Evolutionary conservation across 1,140 invertebrate species (phyloP).

Genomic region (Harpegnathos saltator): DNA sequence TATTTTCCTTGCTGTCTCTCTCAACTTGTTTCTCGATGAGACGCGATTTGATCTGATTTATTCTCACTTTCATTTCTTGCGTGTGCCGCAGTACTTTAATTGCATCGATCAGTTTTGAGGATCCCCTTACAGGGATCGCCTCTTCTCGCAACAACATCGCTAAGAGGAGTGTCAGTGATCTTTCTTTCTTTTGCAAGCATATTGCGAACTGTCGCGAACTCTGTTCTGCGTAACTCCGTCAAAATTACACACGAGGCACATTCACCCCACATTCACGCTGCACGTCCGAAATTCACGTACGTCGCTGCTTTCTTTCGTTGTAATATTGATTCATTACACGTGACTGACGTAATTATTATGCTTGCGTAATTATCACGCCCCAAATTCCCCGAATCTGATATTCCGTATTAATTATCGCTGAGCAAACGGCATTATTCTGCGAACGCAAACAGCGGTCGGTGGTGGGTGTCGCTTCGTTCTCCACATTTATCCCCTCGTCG

Average conservation of each 20-base stretch:
- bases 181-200: neutral
- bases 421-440: slow-evolving; percentile 29
- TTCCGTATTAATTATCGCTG: slow-evolving; percentile 31
- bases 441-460: slow-evolving; percentile 9
- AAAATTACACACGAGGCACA: slow-evolving; percentile 6
- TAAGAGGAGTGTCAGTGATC: neutral
- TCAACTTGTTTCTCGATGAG: too few species aligned
- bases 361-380: too few species aligned
- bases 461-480: neutral
- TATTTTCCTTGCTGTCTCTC: too few species aligned
- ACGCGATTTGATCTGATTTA: too few species aligned
- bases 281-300: too few species aligned
- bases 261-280: too few species aligned
- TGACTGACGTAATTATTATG: too few species aligned
- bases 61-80: neutral
- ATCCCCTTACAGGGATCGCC: too few species aligned
- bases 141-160: neutral
- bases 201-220: slow-evolving; percentile 1
- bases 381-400: too few species aligned
- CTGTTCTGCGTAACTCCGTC: neutral
- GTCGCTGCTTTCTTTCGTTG: too few species aligned
- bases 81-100: neutral
- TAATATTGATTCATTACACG: too few species aligned
- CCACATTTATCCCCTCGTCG: slow-evolving; percentile 27
- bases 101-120: too few species aligned